Evolutionary conservation across 2,888 invertebrate species (phyloP).

Genomic region (Callimorpha dominula): DNA sequence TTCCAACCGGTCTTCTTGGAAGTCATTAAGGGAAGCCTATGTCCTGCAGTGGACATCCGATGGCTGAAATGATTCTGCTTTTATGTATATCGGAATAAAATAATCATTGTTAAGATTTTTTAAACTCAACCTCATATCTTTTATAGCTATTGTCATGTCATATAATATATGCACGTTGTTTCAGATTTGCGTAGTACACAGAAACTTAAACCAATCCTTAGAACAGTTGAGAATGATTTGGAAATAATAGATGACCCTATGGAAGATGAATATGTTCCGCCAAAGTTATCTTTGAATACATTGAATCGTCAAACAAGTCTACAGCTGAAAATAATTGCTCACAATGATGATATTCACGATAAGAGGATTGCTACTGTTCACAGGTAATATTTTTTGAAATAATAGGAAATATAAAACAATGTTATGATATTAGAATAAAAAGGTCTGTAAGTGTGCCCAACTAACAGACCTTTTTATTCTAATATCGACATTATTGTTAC

Average conservation of each 20-base stretch:
- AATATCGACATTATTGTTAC: too few species aligned
- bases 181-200: conserved; percentile 31
- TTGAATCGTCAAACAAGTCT: conserved; percentile 73
- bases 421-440: not conserved
- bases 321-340: conserved; percentile 80
- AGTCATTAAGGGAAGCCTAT: too few species aligned
- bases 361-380: conserved; percentile 57
- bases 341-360: conserved; percentile 70
- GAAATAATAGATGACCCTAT: conserved; percentile 79
- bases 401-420: not conserved
- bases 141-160: not conserved
- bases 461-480: too few species aligned
- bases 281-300: conserved; percentile 52
- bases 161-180: not conserved
- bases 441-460: not conserved
- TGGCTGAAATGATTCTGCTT: too few species aligned
- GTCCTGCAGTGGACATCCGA: too few species aligned
- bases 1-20: too few species aligned
- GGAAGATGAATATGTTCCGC: conserved; percentile 66
- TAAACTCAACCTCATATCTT: too few species aligned
- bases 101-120: too few species aligned
- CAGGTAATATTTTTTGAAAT: conserved; percentile 51
- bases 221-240: conserved; percentile 82
- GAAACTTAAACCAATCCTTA: conserved; percentile 73
- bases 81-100: too few species aligned